Base-by-base conservation (phyloP, 2,797 vertebrate species). In the Sandelia bainsii region DNA sequence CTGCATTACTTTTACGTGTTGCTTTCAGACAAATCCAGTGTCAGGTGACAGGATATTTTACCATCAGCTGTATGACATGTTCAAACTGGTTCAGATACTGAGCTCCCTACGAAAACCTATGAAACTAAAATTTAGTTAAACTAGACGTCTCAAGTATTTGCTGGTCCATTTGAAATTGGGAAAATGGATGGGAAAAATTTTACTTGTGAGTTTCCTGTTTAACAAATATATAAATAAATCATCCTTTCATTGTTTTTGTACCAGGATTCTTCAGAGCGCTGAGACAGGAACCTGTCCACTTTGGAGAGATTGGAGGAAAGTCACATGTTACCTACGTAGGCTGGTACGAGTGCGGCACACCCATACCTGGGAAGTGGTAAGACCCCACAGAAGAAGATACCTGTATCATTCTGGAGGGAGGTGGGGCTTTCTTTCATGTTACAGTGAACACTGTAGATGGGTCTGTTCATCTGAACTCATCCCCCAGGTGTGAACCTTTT, bases 291-390 rank as follows among this genome's bases (percentile, higher is more conserved):
- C 97, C 98, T 0, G 98, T 99, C 44, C 90, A 89, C 50, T 99
- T 99, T 65, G 98, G 98, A 63, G 95, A 96, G 56, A 98, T 99
- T 3, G 98, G 98, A 1, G 97, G 97, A 46, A 95, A 95, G 69
- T 96, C 98, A 0, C 96, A 96, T 8, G 91, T 95, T 60, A 97
- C 95, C 80, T 99, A 99, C 0, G 97, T 98, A 10, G 95, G 95
- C 63, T 99, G 98, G 98, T 99, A 99, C 9, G 98, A 99, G 91
- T 99, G 98, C 14, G 98, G 98, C 54, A 97, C 96, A 0, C 95
- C 98, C 14, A 99, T 99, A 76, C 98, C 98, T 45, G 97, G 98
- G 60, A 98, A 98, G 86, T 99, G 98, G 98, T 99, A 96, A 93
- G 72, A 74, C 45, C 10, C 53, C 19, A 42, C 56, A 46, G 32